Conservation (phyloP, 2,888 invertebrate genomes). For the Patella depressa region DNA sequence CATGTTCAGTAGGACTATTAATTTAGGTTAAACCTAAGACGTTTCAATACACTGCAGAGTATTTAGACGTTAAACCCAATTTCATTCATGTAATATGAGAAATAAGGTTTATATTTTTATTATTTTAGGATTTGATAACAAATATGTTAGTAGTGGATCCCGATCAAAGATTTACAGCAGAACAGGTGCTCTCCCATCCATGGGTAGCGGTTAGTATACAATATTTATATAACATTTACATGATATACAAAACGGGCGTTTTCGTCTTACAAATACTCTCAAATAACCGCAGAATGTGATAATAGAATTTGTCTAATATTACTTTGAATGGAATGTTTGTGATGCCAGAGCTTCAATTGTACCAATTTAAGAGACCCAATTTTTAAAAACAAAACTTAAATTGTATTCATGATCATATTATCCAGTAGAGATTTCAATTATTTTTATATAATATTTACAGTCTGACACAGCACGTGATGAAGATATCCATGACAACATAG, state of each 20-base stretch:
- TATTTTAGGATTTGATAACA: constrained; percentile 78
- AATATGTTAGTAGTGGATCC: constrained; percentile 93
- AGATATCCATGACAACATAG: constrained; percentile 67
- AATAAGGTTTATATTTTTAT: background rate
- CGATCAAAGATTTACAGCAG: constrained; percentile 81
- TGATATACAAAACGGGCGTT: background rate
- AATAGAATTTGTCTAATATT: background rate
- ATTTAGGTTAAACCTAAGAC: no score
- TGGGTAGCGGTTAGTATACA: constrained; percentile 65
- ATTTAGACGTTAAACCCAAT: no score
- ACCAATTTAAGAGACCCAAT: no score
- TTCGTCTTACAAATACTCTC: background rate
- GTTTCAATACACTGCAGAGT: no score
- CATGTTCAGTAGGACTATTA: no score
- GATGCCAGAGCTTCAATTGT: no score
- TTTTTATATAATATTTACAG: constrained; percentile 44
- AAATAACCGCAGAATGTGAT: no score
- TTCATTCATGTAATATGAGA: no score
- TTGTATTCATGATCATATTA: no score
- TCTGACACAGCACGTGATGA: constrained; percentile 68
- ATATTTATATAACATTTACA: background rate
- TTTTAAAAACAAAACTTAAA: no score
- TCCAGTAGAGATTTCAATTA: no score
- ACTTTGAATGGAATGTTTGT: background rate
- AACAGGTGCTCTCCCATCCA: constrained; percentile 59